These are phyloP conservation scores for Aurelia coerulea DNA, from an alignment of 30 jellyfish, hydroid and myxozoan genomes.

Conservation along the genomic window DNA sequence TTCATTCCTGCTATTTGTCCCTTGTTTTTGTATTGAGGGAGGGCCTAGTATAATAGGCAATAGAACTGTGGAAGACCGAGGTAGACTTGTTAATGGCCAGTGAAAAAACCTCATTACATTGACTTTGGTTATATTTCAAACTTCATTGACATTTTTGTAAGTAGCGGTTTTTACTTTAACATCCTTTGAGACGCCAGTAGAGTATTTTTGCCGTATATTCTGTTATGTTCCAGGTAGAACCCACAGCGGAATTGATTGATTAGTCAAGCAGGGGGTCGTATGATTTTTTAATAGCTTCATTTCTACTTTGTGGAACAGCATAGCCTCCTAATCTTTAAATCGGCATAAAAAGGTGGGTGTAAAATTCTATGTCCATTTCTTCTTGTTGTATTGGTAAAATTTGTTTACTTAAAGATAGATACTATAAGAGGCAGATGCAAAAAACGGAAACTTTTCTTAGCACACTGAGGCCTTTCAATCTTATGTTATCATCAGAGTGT, in stretches of 20 bases:
- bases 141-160: conserved; percentile 5
- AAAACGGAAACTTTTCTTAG: no score
- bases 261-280: not conserved
- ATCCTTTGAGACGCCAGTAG: conserved; percentile 8
- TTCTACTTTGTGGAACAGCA: no score
- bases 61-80: conserved; percentile 37
- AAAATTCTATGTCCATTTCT: no score
- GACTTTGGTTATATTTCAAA: conserved; percentile 22
- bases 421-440: no score
- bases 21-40: conserved; percentile 3
- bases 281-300: no score
- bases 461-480: no score
- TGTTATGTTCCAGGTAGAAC: conserved; percentile 4
- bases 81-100: conserved; percentile 74
- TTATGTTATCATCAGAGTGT: no score
- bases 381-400: no score
- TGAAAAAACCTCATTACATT: conserved; percentile 57
- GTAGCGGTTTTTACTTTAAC: conserved; percentile 44
- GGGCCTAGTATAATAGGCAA: conserved; percentile 20
- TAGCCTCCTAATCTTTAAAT: no score
- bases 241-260: not conserved
- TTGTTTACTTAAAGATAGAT: no score
- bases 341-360: no score
- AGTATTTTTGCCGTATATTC: not conserved
- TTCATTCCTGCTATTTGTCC: not conserved